Evolutionary conservation across 1,140 invertebrate species (phyloP).

Genomic region (Orius insidiosus): DNA sequence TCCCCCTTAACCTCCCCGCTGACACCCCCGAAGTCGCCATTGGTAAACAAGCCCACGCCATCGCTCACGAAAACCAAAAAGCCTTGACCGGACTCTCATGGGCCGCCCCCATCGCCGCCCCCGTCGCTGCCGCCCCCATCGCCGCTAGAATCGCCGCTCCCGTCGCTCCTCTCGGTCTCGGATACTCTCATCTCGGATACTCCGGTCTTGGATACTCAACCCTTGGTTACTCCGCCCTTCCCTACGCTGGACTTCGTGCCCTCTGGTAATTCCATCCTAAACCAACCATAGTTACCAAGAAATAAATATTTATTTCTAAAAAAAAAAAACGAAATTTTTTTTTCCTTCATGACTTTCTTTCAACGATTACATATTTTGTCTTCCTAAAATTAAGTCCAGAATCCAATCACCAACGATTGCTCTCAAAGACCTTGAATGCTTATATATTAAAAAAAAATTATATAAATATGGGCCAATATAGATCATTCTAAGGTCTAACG

Average conservation of each 20-base stretch:
- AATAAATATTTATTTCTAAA: too few relatives aligned
- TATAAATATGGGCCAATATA: too few relatives aligned
- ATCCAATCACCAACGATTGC: too few relatives aligned
- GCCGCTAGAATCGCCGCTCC: slow-evolving; percentile 4
- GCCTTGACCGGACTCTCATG: slow-evolving; percentile 24
- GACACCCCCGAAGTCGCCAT: slow-evolving; percentile 33
- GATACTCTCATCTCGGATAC: slow-evolving; percentile 28
- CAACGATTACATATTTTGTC: too few relatives aligned
- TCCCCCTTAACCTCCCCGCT: slow-evolving; percentile 26
- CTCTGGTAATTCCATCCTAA: not conserved
- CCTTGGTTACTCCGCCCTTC: slow-evolving; percentile 29
- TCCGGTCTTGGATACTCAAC: slow-evolving; percentile 22
- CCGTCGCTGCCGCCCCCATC: too few relatives aligned
- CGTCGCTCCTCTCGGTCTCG: slow-evolving; percentile 2
- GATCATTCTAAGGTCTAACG: too few relatives aligned
- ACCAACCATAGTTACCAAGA: too few relatives aligned
- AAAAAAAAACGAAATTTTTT: too few relatives aligned
- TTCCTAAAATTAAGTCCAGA: too few relatives aligned
- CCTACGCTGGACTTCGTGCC: not conserved
- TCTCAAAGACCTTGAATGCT: too few relatives aligned
- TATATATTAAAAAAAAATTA: too few relatives aligned
- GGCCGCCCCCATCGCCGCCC: not conserved
- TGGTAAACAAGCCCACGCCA: slow-evolving; percentile 30
- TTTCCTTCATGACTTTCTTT: too few relatives aligned
- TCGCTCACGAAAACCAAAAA: slow-evolving; percentile 12